Evolutionary conservation across 2,888 invertebrate species (phyloP), one percentile per base, ranked within the genome.

Genomic region (Drosophila borborema): DNA sequence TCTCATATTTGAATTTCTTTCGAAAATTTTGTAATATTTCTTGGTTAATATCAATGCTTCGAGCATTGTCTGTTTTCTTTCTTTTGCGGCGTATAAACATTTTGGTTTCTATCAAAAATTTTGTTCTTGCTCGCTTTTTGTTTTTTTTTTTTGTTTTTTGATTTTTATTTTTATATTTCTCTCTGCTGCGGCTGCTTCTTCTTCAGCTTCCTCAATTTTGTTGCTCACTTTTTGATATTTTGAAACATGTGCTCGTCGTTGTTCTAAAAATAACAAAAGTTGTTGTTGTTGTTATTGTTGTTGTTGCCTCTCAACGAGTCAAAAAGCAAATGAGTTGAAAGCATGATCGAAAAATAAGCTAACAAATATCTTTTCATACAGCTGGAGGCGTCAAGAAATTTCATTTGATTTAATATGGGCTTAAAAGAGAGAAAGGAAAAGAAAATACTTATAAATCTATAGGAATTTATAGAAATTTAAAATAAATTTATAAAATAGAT

Each of bases 201-300:
- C 18, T 28, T 14, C 58, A 10, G 43, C 31, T 43, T 65, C 49
- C 23, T 55, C 28, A 36, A 20, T 67, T 70, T 63, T 54, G 40
- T 61, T 66, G 58, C 48, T 60, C 69, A 65, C 51, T 70, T 80
- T 88, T 80, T 85, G 89, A 89, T 87, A 82, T 86, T 89, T 82
- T 85, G 71, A 86, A 86, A 86, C 86, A 86, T 86, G 89, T 86
- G 86, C 86, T 79, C 79, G 65, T 55, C 58, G 84, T 84, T 14
- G 18, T 12, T 4, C 89, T 86, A 87, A 75, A 86, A 84, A 86
- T 86, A 55, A 6, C 72, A 62, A 65, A 58, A 48, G 43, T 48
- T 61, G 66, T 41, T 43, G 10, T 43, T 43, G 43, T 5, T 43
- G 45, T 45, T 45, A 20, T 12, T 20, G 46, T 49, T 62, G 64